Evolutionary conservation across 2,113 vertebrate species (phyloP), one percentile per base, ranked within the genome.

Genomic region (Coreoperca whiteheadi): DNA sequence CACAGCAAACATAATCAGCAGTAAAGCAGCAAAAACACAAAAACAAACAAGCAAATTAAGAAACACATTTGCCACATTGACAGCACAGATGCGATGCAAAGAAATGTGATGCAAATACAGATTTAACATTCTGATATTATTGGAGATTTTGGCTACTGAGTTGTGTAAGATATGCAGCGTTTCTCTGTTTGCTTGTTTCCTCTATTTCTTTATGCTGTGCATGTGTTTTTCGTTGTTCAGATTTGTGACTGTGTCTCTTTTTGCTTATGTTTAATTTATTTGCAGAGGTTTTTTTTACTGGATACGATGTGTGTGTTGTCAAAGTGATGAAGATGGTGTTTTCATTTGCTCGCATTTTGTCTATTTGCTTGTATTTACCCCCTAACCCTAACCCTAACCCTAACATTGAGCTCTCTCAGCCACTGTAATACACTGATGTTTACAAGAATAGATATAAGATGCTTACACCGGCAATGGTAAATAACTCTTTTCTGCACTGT

Each of bases 201-300:
- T 48, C 12, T 43, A 66, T 67, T 30, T 68, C 20, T 60, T 25
- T 67, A 15, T 63, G 32, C 32, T 1, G 0, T 8, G 2, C 21
- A 2, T n/a, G 32, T 23, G 8, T 39, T 39, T 4, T 12, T 18
- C 43, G 32, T 60, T 74, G 30, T 63, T 74, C 20, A 32, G 34
- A 51, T 51, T 21, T 23, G 18, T 32, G 11, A 21, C 10, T 28
- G 46, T 23, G 28, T 37, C 6, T 34, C 11, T 16, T 8, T 37
- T 70, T 28, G n/a, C n/a, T 48, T 43, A 12, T 65, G 10, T 21
- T 67, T 68, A 23, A 60, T 14, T 61, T 61, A 61, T 61, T 61
- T 61, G 25, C 25, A 57, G 14, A 16, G 1, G 1, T 59, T 61
- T 18, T 11, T 20, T 5, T 34, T 21, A n/a, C 1, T 37, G 20